Evolutionary conservation across 2,797 vertebrate genomes (phyloP).

Genomic region (Enteromius afrohamiltoni): DNA sequence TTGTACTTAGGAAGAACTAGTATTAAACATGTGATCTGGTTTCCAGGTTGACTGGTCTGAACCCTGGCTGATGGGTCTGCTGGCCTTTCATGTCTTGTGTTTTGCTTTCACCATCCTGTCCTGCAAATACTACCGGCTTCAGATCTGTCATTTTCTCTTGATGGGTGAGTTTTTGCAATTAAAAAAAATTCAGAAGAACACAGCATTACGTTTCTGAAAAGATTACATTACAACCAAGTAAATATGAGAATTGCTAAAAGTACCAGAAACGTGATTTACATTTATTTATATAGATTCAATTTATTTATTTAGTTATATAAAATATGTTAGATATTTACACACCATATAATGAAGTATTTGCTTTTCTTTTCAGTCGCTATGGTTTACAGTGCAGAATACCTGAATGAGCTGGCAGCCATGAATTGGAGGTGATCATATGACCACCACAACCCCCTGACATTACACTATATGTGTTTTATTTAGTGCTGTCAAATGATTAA

Average conservation of each 20-base stretch:
- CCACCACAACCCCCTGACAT: background rate
- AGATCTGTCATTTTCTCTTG: constrained; percentile 88
- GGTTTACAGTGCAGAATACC: constrained; percentile 90
- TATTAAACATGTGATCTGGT: background rate
- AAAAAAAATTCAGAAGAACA: background rate
- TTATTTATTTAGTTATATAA: background rate
- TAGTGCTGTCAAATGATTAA: too few species aligned
- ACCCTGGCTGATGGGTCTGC: constrained; percentile 86
- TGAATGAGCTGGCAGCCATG: constrained; percentile 93
- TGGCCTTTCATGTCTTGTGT: constrained; percentile 85
- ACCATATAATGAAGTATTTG: constrained; percentile 58
- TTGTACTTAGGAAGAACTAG: too few species aligned
- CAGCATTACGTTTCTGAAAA: background rate
- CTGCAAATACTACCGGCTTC: constrained; percentile 82
- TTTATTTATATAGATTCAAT: background rate
- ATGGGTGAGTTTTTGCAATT: constrained; percentile 80
- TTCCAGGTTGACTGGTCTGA: constrained; percentile 91
- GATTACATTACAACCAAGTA: background rate
- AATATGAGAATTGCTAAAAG: background rate
- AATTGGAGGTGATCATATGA: constrained; percentile 86
- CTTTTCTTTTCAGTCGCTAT: constrained; percentile 80
- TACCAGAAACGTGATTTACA: background rate
- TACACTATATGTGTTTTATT: background rate
- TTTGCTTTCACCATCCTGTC: constrained; percentile 82
- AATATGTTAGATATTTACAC: background rate